Percentiles rank a stretch among this genome's conserved stretches.
phyloP scores from a whole-genome alignment of 1,140 invertebrate genomes.

The Zelostemma sp. region DNA sequence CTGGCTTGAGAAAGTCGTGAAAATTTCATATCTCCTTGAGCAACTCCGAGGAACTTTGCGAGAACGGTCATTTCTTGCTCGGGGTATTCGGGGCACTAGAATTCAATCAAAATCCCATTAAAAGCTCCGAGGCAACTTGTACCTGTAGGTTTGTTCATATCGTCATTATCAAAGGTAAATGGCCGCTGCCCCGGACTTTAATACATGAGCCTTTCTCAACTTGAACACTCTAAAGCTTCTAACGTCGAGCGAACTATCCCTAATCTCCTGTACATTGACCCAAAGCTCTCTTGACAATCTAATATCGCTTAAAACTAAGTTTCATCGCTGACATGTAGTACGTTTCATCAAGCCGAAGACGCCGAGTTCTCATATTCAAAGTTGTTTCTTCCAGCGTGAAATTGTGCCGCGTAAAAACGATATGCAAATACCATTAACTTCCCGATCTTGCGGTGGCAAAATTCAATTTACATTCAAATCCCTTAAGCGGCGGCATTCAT shows the following conservation, averaged over 20 bases:
- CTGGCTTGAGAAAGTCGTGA: neutral
- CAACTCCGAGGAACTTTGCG: too few relatives aligned
- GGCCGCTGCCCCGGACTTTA: constrained; percentile 4
- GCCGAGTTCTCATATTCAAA: too few relatives aligned
- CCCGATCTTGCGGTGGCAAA: neutral
- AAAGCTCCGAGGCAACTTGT: constrained; percentile 54
- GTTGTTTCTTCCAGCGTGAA: too few relatives aligned
- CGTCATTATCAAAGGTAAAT: constrained; percentile 52
- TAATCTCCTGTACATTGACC: constrained; percentile 25
- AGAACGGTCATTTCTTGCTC: constrained; percentile 3
- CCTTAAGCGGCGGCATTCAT: constrained; percentile 6
- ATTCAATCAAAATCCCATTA: constrained; percentile 60
- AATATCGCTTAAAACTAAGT: too few relatives aligned
- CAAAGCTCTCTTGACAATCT: neutral
- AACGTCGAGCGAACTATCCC: constrained; percentile 40
- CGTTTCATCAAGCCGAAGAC: too few relatives aligned
- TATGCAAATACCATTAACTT: neutral
- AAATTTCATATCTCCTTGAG: neutral
- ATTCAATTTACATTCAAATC: constrained; percentile 19
- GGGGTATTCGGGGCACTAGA: constrained; percentile 15
- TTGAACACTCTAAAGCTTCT: constrained; percentile 13
- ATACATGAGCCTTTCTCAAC: constrained; percentile 10
- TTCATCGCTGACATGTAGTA: neutral
- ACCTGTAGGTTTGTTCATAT: constrained; percentile 28
- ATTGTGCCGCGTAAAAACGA: neutral